A percentile compares a stretch with the other conserved stretches of the same genome.
Conservation (phyloP, 2,888 invertebrate species). For the Atrina japonica region DNA sequence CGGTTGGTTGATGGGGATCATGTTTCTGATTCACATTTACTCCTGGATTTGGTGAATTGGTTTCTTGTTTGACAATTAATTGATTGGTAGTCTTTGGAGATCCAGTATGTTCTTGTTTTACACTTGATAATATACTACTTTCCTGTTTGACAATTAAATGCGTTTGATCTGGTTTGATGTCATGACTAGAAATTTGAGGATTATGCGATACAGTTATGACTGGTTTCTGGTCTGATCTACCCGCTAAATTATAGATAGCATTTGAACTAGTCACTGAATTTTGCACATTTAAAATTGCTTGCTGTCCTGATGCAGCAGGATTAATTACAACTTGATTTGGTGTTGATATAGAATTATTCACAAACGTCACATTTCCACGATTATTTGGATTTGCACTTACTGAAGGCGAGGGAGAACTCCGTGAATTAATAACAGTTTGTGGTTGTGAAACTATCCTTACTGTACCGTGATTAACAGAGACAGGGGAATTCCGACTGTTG, state of each 20-base stretch:
- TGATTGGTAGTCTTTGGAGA: conserved; percentile 48
- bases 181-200: conserved; percentile 38
- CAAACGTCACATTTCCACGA: conserved; percentile 47
- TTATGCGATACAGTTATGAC: conserved; percentile 28
- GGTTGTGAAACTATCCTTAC: conserved; percentile 54
- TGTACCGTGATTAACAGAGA: conserved; percentile 52
- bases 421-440: conserved; percentile 32
- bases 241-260: conserved; percentile 8
- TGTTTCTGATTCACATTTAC: conserved; percentile 37
- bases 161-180: conserved; percentile 18
- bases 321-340: conserved; percentile 47
- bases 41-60: conserved; percentile 22
- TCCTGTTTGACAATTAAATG: conserved; percentile 57
- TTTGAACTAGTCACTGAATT: conserved; percentile 33
- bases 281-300: conserved; percentile 45
- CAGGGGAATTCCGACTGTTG: conserved; percentile 57
- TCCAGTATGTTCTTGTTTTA: conserved; percentile 42
- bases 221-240: conserved; percentile 24
- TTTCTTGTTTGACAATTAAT: conserved; percentile 46
- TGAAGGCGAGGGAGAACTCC: conserved; percentile 34
- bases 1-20: conserved; percentile 33
- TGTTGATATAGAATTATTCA: conserved; percentile 36
- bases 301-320: conserved; percentile 52
- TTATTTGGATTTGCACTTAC: conserved; percentile 8
- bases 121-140: conserved; percentile 14